phyloP scores from a whole-genome alignment of 1,140 invertebrate genomes.

The Dendrolimus kikuchii region DNA sequence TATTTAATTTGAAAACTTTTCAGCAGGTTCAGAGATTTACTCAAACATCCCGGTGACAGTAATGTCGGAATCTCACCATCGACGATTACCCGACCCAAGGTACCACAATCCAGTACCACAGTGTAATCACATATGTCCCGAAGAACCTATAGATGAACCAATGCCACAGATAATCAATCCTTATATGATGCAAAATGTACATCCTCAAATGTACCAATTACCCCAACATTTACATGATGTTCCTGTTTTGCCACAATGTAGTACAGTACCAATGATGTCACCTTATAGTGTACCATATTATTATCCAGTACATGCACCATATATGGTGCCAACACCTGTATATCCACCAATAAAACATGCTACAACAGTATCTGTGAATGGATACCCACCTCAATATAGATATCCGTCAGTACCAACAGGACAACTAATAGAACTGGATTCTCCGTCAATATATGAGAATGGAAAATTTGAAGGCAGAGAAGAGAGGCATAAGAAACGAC shows the following conservation, averaged over 20 bases:
- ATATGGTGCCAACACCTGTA: slow-evolving; percentile 60
- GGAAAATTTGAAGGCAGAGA: slow-evolving; percentile 43
- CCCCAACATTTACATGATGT: slow-evolving; percentile 33
- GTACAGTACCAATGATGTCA: slow-evolving; percentile 39
- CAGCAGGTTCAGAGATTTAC: slow-evolving; percentile 53
- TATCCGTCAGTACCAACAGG: slow-evolving; percentile 73
- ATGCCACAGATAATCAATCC: slow-evolving; percentile 27
- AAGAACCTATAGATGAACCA: slow-evolving; percentile 28
- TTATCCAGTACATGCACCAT: slow-evolving; percentile 59
- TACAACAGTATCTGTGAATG: slow-evolving; percentile 57
- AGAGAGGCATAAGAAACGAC: slow-evolving; percentile 38
- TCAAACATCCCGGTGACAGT: slow-evolving; percentile 45
- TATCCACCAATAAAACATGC: slow-evolving; percentile 64
- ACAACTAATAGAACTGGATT: slow-evolving; percentile 81
- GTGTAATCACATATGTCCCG: slow-evolving; percentile 27
- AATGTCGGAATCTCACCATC: slow-evolving; percentile 30
- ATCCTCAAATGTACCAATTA: slow-evolving; percentile 41
- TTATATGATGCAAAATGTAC: slow-evolving; percentile 35
- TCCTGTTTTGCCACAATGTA: slow-evolving; percentile 36
- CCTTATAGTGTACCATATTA: slow-evolving; percentile 59
- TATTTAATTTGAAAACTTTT: slow-evolving; percentile 5
- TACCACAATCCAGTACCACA: slow-evolving; percentile 18
- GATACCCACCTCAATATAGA: slow-evolving; percentile 51
- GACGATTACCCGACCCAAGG: slow-evolving; percentile 19
- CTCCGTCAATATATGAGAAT: slow-evolving; percentile 63